A percentile compares a stretch with the other conserved stretches of the same genome.
Evolutionary conservation across 2,888 invertebrate species (phyloP).

Genomic region (Ypsolopha scabrella): DNA sequence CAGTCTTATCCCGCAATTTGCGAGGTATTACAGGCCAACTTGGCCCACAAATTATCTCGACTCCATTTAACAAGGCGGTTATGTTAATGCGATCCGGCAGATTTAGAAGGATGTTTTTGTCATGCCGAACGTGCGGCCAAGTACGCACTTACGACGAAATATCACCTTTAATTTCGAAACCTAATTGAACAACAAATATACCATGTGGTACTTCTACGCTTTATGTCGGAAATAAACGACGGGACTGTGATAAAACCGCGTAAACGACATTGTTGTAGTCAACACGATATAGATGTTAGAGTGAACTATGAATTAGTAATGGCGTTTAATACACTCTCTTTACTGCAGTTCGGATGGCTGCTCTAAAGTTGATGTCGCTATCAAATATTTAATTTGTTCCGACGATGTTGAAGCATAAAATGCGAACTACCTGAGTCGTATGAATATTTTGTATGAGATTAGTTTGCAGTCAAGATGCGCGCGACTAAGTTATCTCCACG

Average conservation of each 20-base stretch:
- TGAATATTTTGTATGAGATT: conserved; percentile 5
- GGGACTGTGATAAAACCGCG: conserved; percentile 10
- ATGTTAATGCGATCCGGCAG: conserved; percentile 62
- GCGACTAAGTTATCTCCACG: not conserved
- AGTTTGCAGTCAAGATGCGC: not conserved
- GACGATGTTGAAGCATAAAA: conserved; percentile 12
- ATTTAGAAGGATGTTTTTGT: conserved; percentile 60
- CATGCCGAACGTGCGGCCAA: conserved; percentile 43
- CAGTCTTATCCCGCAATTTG: conserved; percentile 70
- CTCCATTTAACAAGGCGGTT: conserved; percentile 67
- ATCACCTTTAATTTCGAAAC: conserved; percentile 25
- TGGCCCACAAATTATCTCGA: conserved; percentile 67
- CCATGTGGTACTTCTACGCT: not conserved
- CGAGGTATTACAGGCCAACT: conserved; percentile 69
- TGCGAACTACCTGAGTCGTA: conserved; percentile 6
- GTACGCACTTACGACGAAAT: conserved; percentile 52
- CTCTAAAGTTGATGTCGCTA: conserved; percentile 31
- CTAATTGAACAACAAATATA: conserved; percentile 3
- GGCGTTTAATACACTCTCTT: conserved; percentile 45
- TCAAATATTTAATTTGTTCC: conserved; percentile 38
- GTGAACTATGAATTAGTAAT: conserved; percentile 56
- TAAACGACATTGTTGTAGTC: conserved; percentile 53
- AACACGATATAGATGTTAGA: conserved; percentile 47
- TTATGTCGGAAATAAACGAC: not conserved
- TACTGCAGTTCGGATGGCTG: conserved; percentile 31